Evolutionary conservation across 2,888 invertebrate species (phyloP).

Genomic region (Prosapia bicincta): DNA sequence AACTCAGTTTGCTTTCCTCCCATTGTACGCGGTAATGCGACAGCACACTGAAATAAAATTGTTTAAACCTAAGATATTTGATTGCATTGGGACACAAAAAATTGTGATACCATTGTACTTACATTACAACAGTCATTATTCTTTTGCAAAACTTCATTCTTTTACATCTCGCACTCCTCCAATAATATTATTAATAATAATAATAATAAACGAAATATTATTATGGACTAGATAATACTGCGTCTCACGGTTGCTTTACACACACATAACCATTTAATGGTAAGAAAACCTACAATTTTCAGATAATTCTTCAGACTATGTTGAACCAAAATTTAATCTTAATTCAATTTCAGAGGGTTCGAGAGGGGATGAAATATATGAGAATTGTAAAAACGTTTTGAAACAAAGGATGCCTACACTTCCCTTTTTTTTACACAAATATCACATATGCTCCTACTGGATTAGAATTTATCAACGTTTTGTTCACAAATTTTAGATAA

Average conservation of each 20-base stretch:
- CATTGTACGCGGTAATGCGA: neutral
- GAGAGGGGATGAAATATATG: neutral
- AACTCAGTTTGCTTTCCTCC: too few species aligned
- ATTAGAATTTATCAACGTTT: too few species aligned
- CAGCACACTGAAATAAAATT: neutral
- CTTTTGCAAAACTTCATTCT: neutral
- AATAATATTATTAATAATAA: neutral
- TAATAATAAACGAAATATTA: neutral
- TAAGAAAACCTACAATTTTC: neutral
- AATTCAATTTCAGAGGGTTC: neutral
- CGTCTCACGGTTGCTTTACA: neutral
- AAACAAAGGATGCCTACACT: too few species aligned
- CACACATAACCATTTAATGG: neutral
- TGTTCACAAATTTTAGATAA: too few species aligned
- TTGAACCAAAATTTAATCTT: neutral
- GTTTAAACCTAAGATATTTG: neutral
- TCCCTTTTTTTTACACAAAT: too few species aligned
- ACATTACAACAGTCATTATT: neutral
- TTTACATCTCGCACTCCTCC: neutral
- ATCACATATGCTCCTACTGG: too few species aligned
- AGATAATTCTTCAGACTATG: neutral
- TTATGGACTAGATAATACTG: slow-evolving; percentile 2
- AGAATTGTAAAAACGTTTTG: neutral
- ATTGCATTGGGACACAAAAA: neutral
- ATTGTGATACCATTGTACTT: neutral